Base-by-base conservation (phyloP, 1,140 invertebrate species). In the Metopolophium dirhodum region DNA sequence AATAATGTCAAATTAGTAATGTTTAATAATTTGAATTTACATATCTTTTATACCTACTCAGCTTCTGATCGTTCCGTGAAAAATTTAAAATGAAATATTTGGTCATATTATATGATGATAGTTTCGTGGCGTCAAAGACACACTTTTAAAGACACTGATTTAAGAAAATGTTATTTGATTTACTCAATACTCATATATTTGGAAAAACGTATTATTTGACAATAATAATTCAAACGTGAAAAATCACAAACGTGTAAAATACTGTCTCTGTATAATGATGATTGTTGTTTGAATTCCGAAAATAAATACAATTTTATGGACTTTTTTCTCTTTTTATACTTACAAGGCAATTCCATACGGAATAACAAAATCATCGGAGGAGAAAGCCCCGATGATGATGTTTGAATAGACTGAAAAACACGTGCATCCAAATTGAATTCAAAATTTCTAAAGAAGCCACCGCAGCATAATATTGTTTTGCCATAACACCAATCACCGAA, bases 371-470 rank as follows among this genome's bases (percentile, higher is more conserved):
- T 26, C 83, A 85, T 85, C 30, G 37, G 37, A 85, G 83, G 83
- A 85, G 37, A 85, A 85, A 41, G 20, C 45, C 23, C 41, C 83
- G 37, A 41, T 85, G 83, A 85, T 85, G 83, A 86, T 86, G 37
- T 86, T 86, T 86, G 85, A 47, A 86, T 47, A 86, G 26, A 30
- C 26, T 86, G 37, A 86, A 86, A 45, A 86, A 86, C 41, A 86
- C 85, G 85, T 86, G 9, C 41, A 86, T 45, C 41, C 11, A 86
- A 86, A 86, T 86, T 86, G 41, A 86, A 86, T 86, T 86, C 23
- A 26, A 86, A 45, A 30, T 86, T 45, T 47, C 41, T 86, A 47
- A 86, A 45, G 41, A 47, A 86, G 26, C 26, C 30, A 85, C 23
- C 37, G 3, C 37, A 85, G 83, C 85, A 47, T 30, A 86, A 47